phyloP scores from a whole-genome alignment of 1,140 invertebrate species.

The Hycleus phaleratus region DNA sequence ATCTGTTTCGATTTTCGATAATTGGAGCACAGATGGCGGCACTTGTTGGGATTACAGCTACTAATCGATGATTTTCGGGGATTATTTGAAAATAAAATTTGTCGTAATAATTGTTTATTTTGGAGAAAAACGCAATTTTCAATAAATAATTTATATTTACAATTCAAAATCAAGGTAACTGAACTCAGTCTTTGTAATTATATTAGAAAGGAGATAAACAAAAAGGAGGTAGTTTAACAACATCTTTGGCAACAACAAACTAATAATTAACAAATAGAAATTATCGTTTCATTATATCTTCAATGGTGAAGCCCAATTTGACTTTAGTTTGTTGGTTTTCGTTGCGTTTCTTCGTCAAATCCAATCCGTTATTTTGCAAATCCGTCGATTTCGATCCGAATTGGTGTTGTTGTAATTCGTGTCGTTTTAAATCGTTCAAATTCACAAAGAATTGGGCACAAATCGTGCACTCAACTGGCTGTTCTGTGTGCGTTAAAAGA shows the following conservation, averaged over 20 bases:
- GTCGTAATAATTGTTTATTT: conserved; percentile 5
- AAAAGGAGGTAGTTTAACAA: conserved; percentile 18
- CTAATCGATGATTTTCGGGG: conserved; percentile 2
- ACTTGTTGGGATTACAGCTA: too few species aligned
- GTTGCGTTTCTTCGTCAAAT: conserved; percentile 30
- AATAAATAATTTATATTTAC: not conserved
- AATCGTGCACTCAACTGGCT: conserved; percentile 41
- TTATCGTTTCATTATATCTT: conserved; percentile 74
- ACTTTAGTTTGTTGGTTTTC: conserved; percentile 34
- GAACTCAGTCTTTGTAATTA: conserved; percentile 10
- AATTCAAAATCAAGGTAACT: conserved; percentile 13
- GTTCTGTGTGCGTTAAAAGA: conserved; percentile 78
- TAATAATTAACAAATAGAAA: not conserved
- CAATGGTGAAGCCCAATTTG: conserved; percentile 69
- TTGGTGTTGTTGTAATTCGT: conserved; percentile 25
- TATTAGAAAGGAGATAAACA: not conserved
- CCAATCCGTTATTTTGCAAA: conserved; percentile 21
- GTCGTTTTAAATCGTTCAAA: conserved; percentile 32
- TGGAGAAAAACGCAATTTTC: not conserved
- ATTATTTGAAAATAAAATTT: not conserved
- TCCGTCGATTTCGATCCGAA: conserved; percentile 15
- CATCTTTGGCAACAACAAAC: conserved; percentile 23
- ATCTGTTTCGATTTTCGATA: too few species aligned
- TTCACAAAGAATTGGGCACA: conserved; percentile 35
- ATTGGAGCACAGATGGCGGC: too few species aligned